Percentiles rank a stretch among this genome's conserved stretches.
phyloP scores from a whole-genome alignment of 2,113 vertebrate genomes.

The Nycticorax nycticorax region DNA sequence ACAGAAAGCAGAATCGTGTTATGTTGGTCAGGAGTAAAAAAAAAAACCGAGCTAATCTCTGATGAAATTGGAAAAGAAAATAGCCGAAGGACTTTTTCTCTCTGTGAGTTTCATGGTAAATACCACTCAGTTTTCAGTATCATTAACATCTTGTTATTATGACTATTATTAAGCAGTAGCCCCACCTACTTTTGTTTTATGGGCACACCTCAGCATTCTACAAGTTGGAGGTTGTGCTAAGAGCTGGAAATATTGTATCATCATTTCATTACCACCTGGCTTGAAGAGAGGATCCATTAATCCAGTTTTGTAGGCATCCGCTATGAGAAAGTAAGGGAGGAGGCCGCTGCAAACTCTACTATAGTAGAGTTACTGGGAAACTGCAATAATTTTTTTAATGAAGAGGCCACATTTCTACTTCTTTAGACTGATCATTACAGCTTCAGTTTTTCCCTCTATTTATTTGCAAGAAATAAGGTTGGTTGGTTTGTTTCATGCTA shows the following conservation, averaged over 20 bases:
- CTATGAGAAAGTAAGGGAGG: neutral
- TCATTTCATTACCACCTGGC: constrained; percentile 39
- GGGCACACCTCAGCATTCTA: constrained; percentile 1
- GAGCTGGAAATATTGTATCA: constrained; percentile 44
- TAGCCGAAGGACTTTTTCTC: neutral
- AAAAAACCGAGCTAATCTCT: neutral
- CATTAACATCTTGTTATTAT: neutral
- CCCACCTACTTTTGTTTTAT: neutral
- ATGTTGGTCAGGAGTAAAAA: neutral
- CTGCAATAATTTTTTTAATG: neutral
- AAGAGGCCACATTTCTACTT: neutral
- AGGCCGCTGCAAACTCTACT: neutral
- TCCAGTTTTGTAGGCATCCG: neutral
- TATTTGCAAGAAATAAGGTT: neutral
- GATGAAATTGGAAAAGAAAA: neutral
- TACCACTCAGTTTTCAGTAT: neutral
- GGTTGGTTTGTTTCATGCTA: neutral
- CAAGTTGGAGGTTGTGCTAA: constrained; percentile 16
- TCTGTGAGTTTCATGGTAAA: constrained; percentile 14
- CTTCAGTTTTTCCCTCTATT: neutral
- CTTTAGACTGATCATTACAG: neutral
- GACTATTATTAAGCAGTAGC: neutral
- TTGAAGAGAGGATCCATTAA: constrained; percentile 12
- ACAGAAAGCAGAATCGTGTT: neutral
- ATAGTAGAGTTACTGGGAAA: neutral